Evolutionary conservation across 1,140 invertebrate species (phyloP).

Genomic region (Drosophila littoralis): DNA sequence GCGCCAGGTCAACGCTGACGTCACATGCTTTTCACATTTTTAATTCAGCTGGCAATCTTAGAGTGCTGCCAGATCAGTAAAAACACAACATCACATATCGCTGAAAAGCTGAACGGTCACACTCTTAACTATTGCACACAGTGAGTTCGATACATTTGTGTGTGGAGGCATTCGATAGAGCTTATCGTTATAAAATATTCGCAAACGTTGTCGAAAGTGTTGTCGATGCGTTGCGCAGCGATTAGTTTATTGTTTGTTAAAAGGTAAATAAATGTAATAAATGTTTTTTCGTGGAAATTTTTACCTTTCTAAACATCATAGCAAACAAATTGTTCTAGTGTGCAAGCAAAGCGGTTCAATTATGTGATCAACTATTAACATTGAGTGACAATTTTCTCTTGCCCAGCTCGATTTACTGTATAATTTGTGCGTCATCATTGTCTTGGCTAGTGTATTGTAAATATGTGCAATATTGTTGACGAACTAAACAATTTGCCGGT

Average conservation of each 20-base stretch:
- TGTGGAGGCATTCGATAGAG: constrained; percentile 1
- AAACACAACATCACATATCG: background rate
- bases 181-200: constrained; percentile 7
- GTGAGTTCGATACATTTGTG: background rate
- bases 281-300: background rate
- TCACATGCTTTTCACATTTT: background rate
- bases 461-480: constrained; percentile 55
- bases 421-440: constrained; percentile 76
- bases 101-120: background rate
- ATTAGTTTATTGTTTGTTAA: constrained; percentile 37
- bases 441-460: constrained; percentile 27
- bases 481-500: constrained; percentile 60
- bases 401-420: constrained; percentile 44
- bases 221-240: constrained; percentile 13
- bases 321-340: background rate
- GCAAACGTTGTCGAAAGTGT: constrained; percentile 18
- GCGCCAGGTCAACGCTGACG: constrained; percentile 1
- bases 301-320: background rate
- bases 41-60: background rate
- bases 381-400: constrained; percentile 25
- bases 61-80: constrained; percentile 1
- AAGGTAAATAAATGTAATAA: constrained; percentile 43
- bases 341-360: background rate
- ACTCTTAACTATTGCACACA: background rate
- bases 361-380: background rate